These are phyloP conservation scores for Theristus sp. DNA, from an alignment of 2,888 invertebrate species.

Conservation along the genomic window DNA sequence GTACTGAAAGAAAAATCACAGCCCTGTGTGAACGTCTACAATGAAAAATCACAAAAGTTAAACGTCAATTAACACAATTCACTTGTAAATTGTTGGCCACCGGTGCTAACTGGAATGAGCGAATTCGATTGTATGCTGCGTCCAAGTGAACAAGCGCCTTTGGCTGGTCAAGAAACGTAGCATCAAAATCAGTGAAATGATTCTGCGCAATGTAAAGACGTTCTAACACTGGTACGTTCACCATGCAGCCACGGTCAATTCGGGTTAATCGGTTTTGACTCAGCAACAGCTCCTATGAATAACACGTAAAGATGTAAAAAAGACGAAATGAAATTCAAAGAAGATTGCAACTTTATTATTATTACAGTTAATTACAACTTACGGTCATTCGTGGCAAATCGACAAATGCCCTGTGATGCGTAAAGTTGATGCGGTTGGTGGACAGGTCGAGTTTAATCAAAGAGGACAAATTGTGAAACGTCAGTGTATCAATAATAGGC, in stretches of 20 bases:
- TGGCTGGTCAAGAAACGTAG: neutral
- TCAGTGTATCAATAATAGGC: constrained; percentile 12
- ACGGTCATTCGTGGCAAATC: neutral
- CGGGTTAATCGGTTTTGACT: neutral
- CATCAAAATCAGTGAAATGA: constrained; percentile 8
- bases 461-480: constrained; percentile 47
- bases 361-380: too few relatives aligned
- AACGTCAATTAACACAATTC: too few relatives aligned
- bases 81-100: neutral
- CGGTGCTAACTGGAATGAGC: constrained; percentile 12
- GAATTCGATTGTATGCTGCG: constrained; percentile 55
- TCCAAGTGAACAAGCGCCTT: constrained; percentile 33
- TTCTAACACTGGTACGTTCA: constrained; percentile 30
- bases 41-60: too few relatives aligned
- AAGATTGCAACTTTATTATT: too few relatives aligned
- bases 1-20: too few relatives aligned
- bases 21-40: too few relatives aligned
- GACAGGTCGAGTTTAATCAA: constrained; percentile 47
- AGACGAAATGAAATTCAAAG: too few relatives aligned
- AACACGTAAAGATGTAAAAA: neutral
- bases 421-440: constrained; percentile 40
- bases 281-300: too few relatives aligned
- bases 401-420: constrained; percentile 38
- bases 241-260: neutral
- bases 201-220: constrained; percentile 32